These are phyloP conservation scores for Microtus oregoni DNA, from an alignment of 2,113 vertebrate genomes.

Conservation along the genomic window DNA sequence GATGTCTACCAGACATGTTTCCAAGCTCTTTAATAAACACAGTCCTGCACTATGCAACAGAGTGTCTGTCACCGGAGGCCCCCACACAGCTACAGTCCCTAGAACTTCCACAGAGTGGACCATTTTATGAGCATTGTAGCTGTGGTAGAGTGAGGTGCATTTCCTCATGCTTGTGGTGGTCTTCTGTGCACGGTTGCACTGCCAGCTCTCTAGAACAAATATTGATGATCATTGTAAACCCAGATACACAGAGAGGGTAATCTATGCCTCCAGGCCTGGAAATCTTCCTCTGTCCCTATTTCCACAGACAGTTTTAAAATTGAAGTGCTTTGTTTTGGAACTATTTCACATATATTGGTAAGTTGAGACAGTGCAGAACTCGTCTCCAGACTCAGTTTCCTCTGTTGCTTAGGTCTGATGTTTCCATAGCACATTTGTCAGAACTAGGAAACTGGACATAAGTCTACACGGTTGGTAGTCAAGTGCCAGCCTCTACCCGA, in stretches of 20 bases:
- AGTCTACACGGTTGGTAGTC: accelerated
- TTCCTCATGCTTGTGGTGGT: not conserved
- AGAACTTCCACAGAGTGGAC: not conserved
- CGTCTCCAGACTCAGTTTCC: not conserved
- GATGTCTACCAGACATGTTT: not conserved
- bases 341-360: not conserved
- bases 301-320: not conserved
- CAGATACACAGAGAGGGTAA: not conserved
- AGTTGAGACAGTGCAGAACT: not conserved
- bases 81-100: not conserved
- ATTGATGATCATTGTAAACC: not conserved
- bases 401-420: not conserved
- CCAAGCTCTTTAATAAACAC: not conserved
- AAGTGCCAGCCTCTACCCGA: too few relatives aligned
- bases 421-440: not conserved
- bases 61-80: too few relatives aligned
- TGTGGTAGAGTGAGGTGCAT: not conserved
- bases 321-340: not conserved
- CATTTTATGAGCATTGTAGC: not conserved
- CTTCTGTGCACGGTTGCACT: not conserved
- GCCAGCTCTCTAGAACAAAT: not conserved
- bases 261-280: constrained; percentile 21
- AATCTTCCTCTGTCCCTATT: not conserved
- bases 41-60: not conserved
- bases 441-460: not conserved